Evolutionary conservation across 2,113 vertebrate genomes (phyloP), one percentile per base, ranked within the genome.

Genomic region (Podarcis muralis): DNA sequence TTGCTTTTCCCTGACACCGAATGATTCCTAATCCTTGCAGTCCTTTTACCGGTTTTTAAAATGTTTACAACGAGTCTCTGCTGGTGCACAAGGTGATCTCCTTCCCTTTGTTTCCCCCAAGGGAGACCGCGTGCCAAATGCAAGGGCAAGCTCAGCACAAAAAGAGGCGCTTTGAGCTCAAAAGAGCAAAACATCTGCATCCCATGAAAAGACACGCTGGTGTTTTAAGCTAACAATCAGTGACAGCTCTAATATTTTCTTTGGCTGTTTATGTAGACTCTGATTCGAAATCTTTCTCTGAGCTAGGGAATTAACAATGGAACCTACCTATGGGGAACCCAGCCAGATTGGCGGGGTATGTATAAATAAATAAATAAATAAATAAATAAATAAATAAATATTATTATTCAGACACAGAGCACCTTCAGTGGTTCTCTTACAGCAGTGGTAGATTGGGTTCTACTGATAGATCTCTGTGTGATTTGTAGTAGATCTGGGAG

Each of bases 161-260:
- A 92, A 84, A 89, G 7, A 84, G 16, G 78, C 53, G 83, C 32
- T 88, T 69, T 75, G 8, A 80, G 57, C 20, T 87, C 83, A 68
- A 85, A 90, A 88, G 80, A 69, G 22, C 37, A 88, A 83, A 83
- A 83, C 84, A 91, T 90, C 57, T 13, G 48, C 27, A 77, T 87
- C 81, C 84, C 77, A 83, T 35, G 77, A 85, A 83, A 71, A 90
- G 68, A 88, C 57, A 81, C 35, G n/a, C 43, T 87, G 23, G 9
- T 8, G 32, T 85, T 77, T 66, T 68, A 62, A 76, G 57, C 81
- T 88, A 81, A 88, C 22, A 11, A 84, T 87, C 68, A 86, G 27
- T 59, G 57, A 20, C 43, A 90, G 48, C 82, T 81, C 83, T 92
- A 89, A 81, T 89, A 69, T 81, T 88, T 72, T 90, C 81, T 79